Conservation (phyloP, 2,888 invertebrate species). For the Ormyrus labotus region DNA sequence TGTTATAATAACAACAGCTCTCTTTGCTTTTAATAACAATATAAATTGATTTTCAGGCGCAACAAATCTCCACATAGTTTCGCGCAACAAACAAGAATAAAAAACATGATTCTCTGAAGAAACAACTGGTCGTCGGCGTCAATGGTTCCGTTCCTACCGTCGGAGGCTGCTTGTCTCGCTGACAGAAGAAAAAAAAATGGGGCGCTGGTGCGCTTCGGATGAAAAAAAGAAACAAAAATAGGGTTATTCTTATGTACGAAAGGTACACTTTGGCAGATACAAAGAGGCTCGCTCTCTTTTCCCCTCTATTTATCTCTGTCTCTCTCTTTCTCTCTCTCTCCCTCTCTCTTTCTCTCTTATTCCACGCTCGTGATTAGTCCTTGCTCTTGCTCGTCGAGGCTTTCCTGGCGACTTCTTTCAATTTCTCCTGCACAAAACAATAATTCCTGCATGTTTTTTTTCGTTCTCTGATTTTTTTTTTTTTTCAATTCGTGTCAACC, state of each 20-base stretch:
- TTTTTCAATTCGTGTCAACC: neutral
- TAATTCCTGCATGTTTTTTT: slow-evolving; percentile 38
- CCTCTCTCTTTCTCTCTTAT: slow-evolving; percentile 59
- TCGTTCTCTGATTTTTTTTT: neutral
- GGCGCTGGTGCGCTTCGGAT: neutral
- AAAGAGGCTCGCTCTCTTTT: slow-evolving; percentile 64
- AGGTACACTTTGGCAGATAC: slow-evolving; percentile 59
- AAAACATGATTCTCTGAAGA: neutral
- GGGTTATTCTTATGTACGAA: slow-evolving; percentile 39
- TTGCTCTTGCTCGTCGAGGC: slow-evolving; percentile 62
- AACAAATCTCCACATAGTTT: neutral
- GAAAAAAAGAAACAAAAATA: slow-evolving; percentile 40
- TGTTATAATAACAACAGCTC: too few species aligned
- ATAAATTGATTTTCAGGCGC: neutral
- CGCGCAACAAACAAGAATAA: too few species aligned
- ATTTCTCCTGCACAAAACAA: slow-evolving; percentile 70
- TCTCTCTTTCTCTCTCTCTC: slow-evolving; percentile 59
- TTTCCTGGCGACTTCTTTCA: slow-evolving; percentile 65
- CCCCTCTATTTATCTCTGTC: slow-evolving; percentile 54
- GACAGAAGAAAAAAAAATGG: slow-evolving; percentile 18
- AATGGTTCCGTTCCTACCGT: slow-evolving; percentile 1
- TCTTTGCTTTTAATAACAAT: neutral
- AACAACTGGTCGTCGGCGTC: slow-evolving; percentile 1
- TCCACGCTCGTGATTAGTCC: slow-evolving; percentile 53
- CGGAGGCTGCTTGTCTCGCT: slow-evolving; percentile 4